Base-by-base conservation (phyloP, 2,888 invertebrate species). In the Hirtodrosophila cameraria region DNA sequence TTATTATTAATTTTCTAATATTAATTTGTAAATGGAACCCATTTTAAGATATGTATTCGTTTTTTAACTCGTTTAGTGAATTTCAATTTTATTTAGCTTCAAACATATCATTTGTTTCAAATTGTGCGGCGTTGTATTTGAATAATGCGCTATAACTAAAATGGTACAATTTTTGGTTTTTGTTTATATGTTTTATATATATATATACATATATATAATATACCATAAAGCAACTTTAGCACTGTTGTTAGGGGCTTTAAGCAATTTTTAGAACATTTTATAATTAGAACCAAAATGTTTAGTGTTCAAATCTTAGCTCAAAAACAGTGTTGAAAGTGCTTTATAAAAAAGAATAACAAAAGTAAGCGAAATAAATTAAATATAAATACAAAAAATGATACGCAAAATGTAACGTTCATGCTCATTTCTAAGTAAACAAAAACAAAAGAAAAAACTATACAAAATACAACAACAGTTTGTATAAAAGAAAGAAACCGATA, bases 241-340 rank as follows among this genome's bases (percentile, higher is more conserved):
- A 84, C 80, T 80, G 84, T 63, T 62, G 38, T 36, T 36, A 42
- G 52, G 52, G 64, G 68, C 63, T 54, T 62, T 41, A 67, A 69
- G 77, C 65, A 86, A 81, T 81, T 86, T 60, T 68, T 81, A 84
- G 70, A 77, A 68, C 87, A 86, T 80, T 81, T 75, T 81, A n/a
- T 66, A 42, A 67, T 52, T 64, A 59, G 76, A 48, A 62, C 38
- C 30, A 61, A 84, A 81, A 70, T 86, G 82, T 84, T n/a, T 81
- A 84, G 87, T 81, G 81, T 84, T 81, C 81, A 81, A 84, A 84
- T 50, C 63, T 73, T 84, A 64, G 87, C 87, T 73, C 80, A 60
- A 72, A 66, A 79, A 57, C 80, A 83, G 84, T 83, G 86, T 80
- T 80, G 12, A 53, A 58, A 58, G 58, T 75, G 86, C 63, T 71